These are phyloP conservation scores for Drymodes brunneopygia DNA, from an alignment of 2,113 vertebrate genomes.

Conservation along the genomic window DNA sequence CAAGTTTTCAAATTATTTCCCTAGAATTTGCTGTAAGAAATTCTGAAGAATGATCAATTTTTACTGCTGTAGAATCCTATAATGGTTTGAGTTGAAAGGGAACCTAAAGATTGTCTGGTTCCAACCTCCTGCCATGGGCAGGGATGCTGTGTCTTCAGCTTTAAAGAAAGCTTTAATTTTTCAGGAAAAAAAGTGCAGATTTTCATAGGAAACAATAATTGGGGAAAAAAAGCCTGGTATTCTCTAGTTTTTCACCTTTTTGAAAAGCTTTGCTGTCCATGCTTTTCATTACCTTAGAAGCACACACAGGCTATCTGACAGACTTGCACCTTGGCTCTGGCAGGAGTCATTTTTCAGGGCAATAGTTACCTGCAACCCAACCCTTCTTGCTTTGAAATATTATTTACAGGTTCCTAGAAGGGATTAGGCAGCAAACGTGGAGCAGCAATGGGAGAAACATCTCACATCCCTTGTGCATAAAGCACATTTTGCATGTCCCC, in stretches of 20 bases:
- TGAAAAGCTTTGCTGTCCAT: neutral
- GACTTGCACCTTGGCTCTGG: neutral
- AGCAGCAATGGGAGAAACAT: neutral
- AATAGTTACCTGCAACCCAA: neutral
- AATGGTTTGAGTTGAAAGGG: neutral
- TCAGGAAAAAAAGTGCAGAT: neutral
- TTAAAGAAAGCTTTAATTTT: neutral
- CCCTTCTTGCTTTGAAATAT: neutral
- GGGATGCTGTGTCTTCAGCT: neutral
- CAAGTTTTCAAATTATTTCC: neutral
- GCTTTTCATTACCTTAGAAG: neutral
- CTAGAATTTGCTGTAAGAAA: neutral
- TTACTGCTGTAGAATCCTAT: neutral
- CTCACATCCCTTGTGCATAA: neutral
- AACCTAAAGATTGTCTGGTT: neutral
- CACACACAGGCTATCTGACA: neutral
- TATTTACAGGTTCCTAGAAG: neutral
- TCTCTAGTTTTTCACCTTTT: neutral
- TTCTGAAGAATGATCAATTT: neutral
- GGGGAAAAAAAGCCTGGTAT: neutral
- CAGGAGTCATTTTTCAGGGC: neutral
- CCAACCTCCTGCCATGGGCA: neutral
- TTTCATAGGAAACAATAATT: neutral
- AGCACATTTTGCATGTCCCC: neutral
- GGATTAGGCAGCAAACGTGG: neutral